A percentile compares a stretch with the other conserved stretches of the same genome.
These are phyloP conservation scores for Oscheius myriophilus DNA, from an alignment of 2,888 invertebrate species.

Conservation along the genomic window DNA sequence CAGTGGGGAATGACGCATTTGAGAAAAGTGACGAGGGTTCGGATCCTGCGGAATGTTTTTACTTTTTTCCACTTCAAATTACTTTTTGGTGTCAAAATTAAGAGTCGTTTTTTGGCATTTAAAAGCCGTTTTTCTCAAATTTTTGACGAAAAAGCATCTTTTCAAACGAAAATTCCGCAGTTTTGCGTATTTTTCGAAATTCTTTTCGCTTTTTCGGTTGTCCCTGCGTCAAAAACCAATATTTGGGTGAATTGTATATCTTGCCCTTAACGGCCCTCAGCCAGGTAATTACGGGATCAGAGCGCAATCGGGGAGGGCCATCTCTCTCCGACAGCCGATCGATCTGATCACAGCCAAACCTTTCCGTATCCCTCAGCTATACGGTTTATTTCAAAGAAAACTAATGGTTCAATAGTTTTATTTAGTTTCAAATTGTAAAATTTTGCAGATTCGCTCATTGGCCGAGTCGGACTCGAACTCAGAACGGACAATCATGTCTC, in stretches of 20 bases:
- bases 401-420: not conserved
- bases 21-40: not conserved
- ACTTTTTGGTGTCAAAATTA: too few relatives aligned
- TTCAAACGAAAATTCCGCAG: too few relatives aligned
- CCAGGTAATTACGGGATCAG: slow-evolving; percentile 21
- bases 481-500: slow-evolving; percentile 25
- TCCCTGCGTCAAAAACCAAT: slow-evolving; percentile 7
- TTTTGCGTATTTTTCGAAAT: too few relatives aligned
- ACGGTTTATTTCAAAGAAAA: not conserved
- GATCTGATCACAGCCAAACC: too few relatives aligned
- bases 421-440: not conserved
- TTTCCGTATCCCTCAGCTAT: too few relatives aligned
- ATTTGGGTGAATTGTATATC: not conserved
- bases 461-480: not conserved
- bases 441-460: not conserved
- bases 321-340: slow-evolving; percentile 11
- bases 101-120: too few relatives aligned
- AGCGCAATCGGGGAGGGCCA: slow-evolving; percentile 15
- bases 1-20: not conserved
- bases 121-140: too few relatives aligned
- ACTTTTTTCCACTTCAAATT: too few relatives aligned
- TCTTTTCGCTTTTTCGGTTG: not conserved
- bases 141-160: too few relatives aligned
- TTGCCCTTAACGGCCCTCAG: too few relatives aligned
- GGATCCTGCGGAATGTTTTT: too few relatives aligned